phyloP scores from a whole-genome alignment of 2,888 invertebrate genomes.

The Nomada hirtipes region DNA sequence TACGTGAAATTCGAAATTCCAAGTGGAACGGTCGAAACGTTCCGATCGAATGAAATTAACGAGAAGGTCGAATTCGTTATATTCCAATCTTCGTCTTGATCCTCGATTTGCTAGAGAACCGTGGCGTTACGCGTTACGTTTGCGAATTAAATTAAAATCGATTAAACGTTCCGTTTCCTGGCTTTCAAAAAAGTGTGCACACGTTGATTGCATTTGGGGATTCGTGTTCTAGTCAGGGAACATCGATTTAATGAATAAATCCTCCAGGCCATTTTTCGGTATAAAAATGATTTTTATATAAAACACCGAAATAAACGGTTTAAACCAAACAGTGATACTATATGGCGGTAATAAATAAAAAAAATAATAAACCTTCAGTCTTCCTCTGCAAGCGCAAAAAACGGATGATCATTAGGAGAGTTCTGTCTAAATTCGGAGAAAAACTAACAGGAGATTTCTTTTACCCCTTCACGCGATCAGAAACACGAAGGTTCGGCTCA shows the following conservation, averaged over 20 bases:
- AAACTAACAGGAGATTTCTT: background rate
- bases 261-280: background rate
- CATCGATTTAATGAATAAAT: too few relatives aligned
- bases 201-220: background rate
- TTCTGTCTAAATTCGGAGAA: background rate
- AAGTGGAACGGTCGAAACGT: background rate
- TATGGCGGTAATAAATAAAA: too few relatives aligned
- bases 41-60: constrained; percentile 17
- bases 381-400: too few relatives aligned
- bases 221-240: background rate
- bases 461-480: background rate
- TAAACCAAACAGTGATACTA: too few relatives aligned
- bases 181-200: background rate
- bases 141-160: constrained; percentile 12
- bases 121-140: background rate
- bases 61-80: constrained; percentile 10
- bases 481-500: constrained; percentile 9
- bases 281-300: background rate
- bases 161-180: background rate
- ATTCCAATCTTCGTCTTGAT: constrained; percentile 6
- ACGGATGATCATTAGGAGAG: too few relatives aligned
- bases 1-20: constrained; percentile 7
- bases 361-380: too few relatives aligned
- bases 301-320: too few relatives aligned
- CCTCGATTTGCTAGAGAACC: background rate